Evolutionary conservation across 2,113 vertebrate genomes (phyloP), one percentile per base, ranked within the genome.

Genomic region (Forbesichthys agassizii): DNA sequence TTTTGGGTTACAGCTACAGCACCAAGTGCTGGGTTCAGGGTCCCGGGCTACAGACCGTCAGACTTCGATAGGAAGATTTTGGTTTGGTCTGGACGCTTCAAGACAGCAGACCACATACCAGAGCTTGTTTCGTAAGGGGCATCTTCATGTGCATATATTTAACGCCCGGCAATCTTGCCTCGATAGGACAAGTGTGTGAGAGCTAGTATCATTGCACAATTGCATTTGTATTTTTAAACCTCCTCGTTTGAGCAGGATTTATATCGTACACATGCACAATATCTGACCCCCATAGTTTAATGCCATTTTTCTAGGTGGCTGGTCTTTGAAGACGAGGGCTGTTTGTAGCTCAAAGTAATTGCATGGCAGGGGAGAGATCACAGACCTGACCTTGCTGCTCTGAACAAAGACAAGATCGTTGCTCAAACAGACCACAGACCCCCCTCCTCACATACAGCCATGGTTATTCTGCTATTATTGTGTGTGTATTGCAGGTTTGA

Each of bases 1-100:
- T 60, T 33, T 72, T 60, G 64, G n/a, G 6, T 36, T 27, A 27
- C 27, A 27, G 27, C 27, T 27, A 6, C 78, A 92, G 86, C 62
- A 11, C 18, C 67, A 3, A 80, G 13, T 14, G 18, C 65, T 0
- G 59, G 46, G 16, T 93, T 94, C 18, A 91, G 64, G 77, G 14
- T 96, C 20, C 95, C 96, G 10, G 92, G 94, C 65, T 87, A 93
- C 88, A 94, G 55, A 20, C 96, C 96, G 18, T 91, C 95, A 0
- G 11, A 91, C 0, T 82, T 94, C 82, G 96, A 98, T 71, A 96
- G 52, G 83, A 96, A 74, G 82, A 85, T 97, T 0, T 70, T 98
- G 52, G 0, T 98, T 55, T 98, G 96, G 96, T 87, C 95, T 1
- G 95, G 96, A 42, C 89, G 95, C 64, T 98, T 93, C 88, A 98